Base-by-base conservation (phyloP, 2,113 vertebrate genomes). In the Mungos mungo region DNA sequence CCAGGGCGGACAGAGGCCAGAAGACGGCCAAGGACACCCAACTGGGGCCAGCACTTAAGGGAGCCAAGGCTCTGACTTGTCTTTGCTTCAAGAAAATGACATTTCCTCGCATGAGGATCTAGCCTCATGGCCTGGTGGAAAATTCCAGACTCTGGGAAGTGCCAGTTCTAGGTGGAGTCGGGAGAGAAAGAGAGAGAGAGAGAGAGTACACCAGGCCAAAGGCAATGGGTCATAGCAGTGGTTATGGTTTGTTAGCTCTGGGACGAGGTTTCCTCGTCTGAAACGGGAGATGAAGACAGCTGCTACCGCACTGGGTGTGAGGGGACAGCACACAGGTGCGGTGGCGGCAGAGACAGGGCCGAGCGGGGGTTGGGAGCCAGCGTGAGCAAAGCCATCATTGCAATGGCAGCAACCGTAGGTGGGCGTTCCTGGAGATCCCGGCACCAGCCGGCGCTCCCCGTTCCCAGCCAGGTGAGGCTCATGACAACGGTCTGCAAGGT, bases 61-160 rank as follows among this genome's bases (percentile, higher is more conserved):
- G 21, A 54, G 38, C 71, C 18, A 0, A 8, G 33, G 7, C 33
- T 77, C 50, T 63, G 80, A 60, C 52, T 41, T 35, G 12, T 29
- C 80, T 90, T 76, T 13, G 35, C 23, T 25, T n/a, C 21, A 38
- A 23, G 74, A 85, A 23, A 33, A 33, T 52, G 29, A 29, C 16
- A 8, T 54, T 29, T 13, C 74, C 52, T 88, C 50, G 1, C 50
- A 3, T 0, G 29, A 52, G 21, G 38, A 35, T 7, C 45, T 47
- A 69, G n/a, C 25, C n/a, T 23, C 47, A 3, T 4, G 15, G 60
- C 81, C 76, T 65, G 11, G 19, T 89, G 80, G 91, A 82, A 97
- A 94, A 74, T 90, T 86, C 88, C 96, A 86, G 65, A 77, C n/a
- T 77, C 90, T 95, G 83, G 31, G 5, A 97, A n/a, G 57, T 8